Evolutionary conservation across 2,797 vertebrate species (phyloP).

Genomic region (Hippoglossus hippoglossus): DNA sequence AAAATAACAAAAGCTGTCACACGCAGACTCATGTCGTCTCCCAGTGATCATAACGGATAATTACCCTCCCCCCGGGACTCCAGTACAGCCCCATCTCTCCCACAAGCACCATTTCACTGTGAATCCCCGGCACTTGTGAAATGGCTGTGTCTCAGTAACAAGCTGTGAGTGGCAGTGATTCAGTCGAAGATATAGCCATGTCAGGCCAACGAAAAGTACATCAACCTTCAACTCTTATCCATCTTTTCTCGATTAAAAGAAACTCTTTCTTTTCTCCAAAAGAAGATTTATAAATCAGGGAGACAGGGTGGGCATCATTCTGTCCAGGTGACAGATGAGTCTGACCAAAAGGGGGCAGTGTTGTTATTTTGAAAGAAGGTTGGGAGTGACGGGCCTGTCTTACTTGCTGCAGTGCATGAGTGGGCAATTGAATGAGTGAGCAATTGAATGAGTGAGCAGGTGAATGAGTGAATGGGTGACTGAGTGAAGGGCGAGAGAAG

Average conservation of each 20-base stretch:
- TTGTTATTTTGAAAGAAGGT: constrained; percentile 76
- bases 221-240: constrained; percentile 73
- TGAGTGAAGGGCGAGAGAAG: constrained; percentile 70
- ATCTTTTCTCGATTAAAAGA: constrained; percentile 46
- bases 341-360: constrained; percentile 86
- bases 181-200: constrained; percentile 72
- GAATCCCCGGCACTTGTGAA: constrained; percentile 75
- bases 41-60: constrained; percentile 87
- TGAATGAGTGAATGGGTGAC: constrained; percentile 76
- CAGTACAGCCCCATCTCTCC: constrained; percentile 69
- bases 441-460: constrained; percentile 52
- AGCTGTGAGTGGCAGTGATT: constrained; percentile 81
- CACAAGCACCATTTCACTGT: constrained; percentile 74
- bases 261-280: constrained; percentile 51
- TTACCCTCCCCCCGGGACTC: constrained; percentile 81
- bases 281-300: constrained; percentile 81
- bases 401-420: constrained; percentile 70
- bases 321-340: constrained; percentile 54
- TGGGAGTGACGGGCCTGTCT: constrained; percentile 34
- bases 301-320: constrained; percentile 65
- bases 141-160: constrained; percentile 80
- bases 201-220: constrained; percentile 79
- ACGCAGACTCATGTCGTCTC: constrained; percentile 78
- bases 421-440: constrained; percentile 57
- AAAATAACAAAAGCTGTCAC: constrained; percentile 85